Evolutionary conservation across 1,140 invertebrate species (phyloP), one percentile per base, ranked within the genome.

Genomic region (Cephus cinctus): DNA sequence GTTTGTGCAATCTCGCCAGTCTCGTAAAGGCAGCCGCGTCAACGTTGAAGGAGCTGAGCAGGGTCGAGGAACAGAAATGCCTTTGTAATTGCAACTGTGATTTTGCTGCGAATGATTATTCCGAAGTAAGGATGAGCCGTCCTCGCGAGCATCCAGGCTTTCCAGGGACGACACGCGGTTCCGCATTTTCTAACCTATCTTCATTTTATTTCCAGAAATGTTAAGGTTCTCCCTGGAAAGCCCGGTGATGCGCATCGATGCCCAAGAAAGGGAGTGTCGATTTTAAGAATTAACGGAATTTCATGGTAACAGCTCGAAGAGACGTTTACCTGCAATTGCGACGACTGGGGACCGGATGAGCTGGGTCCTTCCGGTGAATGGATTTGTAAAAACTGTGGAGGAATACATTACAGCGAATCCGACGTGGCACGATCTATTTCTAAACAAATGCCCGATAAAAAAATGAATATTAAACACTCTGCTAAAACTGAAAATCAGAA

Each of bases 371-470:
- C 18, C 15, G 52, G 52, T 21, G 27, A 46, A 36, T 54, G 52
- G 52, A 42, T 50, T 39, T 54, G 52, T 25, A 34, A 48, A n/a
- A 19, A 19, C 6, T 54, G 52, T 25, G 25, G 32, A 20, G 31
- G 35, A 43, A 32, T 47, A 18, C 19, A 18, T 8, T 9, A 15
- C 34, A 15, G 34, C 34, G 34, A 36, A 14, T 36, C 8, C 14
- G 34, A 15, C 34, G 14, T 18, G 34, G 19, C 34, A 18, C 14
- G 8, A 18, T 15, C 19, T 36, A 12, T 36, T 36, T 18, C 14
- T 12, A 36, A 11, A 36, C 8, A 18, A 36, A 36, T 36, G n/a
- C n/a, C n/a, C n/a, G n/a, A n/a, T n/a, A n/a, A n/a, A n/a, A n/a
- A n/a, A n/a, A n/a, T n/a, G 25, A n/a, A n/a, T 27, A 8, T n/a